phyloP scores from a whole-genome alignment of 1,140 invertebrate species.

The Drosophila tani region DNA sequence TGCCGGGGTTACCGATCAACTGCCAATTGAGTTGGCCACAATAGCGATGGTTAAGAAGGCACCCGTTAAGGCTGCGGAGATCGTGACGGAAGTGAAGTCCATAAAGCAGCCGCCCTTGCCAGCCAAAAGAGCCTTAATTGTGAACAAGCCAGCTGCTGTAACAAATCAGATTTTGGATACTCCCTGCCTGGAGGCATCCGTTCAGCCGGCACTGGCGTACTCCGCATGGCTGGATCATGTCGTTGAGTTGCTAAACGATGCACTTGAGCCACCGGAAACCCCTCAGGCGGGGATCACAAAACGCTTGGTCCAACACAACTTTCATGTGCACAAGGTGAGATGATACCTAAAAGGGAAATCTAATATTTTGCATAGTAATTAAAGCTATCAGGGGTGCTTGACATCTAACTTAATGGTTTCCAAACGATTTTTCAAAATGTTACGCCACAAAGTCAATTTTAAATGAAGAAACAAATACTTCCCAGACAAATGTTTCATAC shows the following conservation, averaged over 20 bases:
- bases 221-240: conserved; percentile 77
- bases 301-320: conserved; percentile 49
- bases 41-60: conserved; percentile 71
- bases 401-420: too few relatives aligned
- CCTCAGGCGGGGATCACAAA: not conserved
- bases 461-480: too few relatives aligned
- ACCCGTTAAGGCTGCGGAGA: conserved; percentile 59
- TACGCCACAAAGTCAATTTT: too few relatives aligned
- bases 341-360: not conserved
- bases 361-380: too few relatives aligned
- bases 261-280: conserved; percentile 37
- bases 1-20: conserved; percentile 35
- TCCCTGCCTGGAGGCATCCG: conserved; percentile 27
- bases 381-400: too few relatives aligned
- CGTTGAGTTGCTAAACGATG: conserved; percentile 70
- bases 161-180: conserved; percentile 5
- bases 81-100: conserved; percentile 65
- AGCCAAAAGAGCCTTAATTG: conserved; percentile 66
- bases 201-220: conserved; percentile 62
- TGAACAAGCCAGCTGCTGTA: conserved; percentile 38
- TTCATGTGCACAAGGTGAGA: conserved; percentile 72
- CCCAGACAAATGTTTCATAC: too few relatives aligned
- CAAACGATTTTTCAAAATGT: too few relatives aligned
- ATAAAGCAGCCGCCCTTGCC: conserved; percentile 64
- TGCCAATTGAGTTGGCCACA: conserved; percentile 69